Conservation (phyloP, 2,113 vertebrate species). For the Brachypodius melanocephalos region DNA sequence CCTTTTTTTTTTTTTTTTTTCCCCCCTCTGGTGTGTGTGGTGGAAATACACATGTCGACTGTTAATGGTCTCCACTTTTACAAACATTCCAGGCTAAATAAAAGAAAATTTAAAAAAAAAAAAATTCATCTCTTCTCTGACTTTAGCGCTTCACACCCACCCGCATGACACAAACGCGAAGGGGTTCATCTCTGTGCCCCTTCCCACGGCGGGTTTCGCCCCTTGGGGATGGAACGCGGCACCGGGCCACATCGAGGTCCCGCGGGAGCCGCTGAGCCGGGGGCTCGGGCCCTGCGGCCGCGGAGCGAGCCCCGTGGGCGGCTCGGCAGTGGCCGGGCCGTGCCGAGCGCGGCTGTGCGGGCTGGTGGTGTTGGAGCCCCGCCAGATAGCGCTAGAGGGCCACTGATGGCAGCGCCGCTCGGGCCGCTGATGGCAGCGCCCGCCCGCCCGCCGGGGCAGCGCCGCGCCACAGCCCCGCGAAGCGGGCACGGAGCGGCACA, state of each 20-base stretch:
- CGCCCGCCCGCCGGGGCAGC: background rate
- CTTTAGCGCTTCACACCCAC: background rate
- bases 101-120: background rate
- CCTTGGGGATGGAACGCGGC: background rate
- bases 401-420: conserved; percentile 66
- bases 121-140: background rate
- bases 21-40: background rate
- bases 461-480: background rate
- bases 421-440: conserved; percentile 36
- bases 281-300: background rate
- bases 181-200: fast-evolving
- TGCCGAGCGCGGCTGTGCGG: background rate
- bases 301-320: background rate
- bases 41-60: background rate
- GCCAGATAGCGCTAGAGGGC: conserved; percentile 95
- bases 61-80: background rate
- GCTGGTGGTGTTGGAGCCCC: conserved; percentile 72
- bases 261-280: background rate
- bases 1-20: too few relatives aligned
- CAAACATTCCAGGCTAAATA: background rate
- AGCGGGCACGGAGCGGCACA: background rate
- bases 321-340: background rate
- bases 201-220: background rate
- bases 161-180: too few relatives aligned
- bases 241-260: background rate